A percentile compares a stretch with the other conserved stretches of the same genome.
Conservation (phyloP, 1,140 invertebrate genomes). For the Homarus americanus region DNA sequence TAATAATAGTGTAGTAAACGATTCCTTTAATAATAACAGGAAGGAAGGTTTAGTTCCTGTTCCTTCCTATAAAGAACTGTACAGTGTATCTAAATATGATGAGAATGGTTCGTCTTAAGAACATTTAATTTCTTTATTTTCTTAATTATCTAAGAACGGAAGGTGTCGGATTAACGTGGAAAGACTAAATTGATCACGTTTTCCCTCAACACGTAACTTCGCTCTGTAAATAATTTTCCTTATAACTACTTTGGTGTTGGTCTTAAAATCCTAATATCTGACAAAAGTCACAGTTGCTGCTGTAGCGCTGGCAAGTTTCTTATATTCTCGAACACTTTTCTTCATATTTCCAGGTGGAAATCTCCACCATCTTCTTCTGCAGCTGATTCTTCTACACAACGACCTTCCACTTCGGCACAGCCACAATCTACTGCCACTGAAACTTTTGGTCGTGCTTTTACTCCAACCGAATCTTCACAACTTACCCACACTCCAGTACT, state of each 20-base stretch:
- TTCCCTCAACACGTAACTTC: background rate
- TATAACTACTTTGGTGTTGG: background rate
- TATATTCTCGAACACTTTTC: slow-evolving; percentile 22
- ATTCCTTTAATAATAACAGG: no score
- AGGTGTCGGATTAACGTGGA: background rate
- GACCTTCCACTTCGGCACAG: slow-evolving; percentile 26
- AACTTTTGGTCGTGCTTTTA: background rate
- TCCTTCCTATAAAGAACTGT: no score
- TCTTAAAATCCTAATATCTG: background rate
- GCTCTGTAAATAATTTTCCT: background rate
- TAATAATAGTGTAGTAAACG: no score
- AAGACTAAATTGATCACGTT: no score
- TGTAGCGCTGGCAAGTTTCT: background rate
- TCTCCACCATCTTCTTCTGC: slow-evolving; percentile 42
- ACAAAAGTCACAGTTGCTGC: background rate
- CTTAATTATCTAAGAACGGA: background rate
- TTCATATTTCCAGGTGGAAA: slow-evolving; percentile 59
- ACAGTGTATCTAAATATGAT: no score
- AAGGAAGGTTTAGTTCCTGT: no score
- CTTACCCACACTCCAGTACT: slow-evolving; percentile 1
- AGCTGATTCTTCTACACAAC: slow-evolving; percentile 44
- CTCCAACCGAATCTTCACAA: slow-evolving; percentile 14
- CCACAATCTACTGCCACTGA: slow-evolving; percentile 8
- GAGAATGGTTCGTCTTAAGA: no score
- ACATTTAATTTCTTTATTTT: background rate